A percentile compares a stretch with the other conserved stretches of the same genome.
Conservation (phyloP, 2,888 invertebrate genomes). For the Deroplatys truncata region DNA sequence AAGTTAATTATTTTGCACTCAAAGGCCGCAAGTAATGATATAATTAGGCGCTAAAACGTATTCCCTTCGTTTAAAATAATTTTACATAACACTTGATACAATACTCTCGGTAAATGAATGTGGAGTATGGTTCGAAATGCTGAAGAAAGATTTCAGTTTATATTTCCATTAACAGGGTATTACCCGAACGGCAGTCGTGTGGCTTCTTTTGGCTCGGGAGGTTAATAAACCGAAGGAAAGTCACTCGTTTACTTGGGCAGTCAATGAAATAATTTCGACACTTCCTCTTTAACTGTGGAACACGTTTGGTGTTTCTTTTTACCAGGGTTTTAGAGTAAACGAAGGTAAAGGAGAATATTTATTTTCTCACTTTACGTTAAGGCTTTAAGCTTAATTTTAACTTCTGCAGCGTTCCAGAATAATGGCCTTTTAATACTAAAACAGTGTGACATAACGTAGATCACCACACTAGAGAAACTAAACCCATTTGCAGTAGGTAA, state of each 20-base stretch:
- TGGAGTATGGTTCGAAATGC: too few species aligned
- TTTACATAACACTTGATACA: background rate
- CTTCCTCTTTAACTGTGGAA: background rate
- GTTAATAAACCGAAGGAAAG: background rate
- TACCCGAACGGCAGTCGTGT: background rate
- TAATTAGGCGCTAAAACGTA: background rate
- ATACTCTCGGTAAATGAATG: too few species aligned
- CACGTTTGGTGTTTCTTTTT: background rate
- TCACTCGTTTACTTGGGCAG: background rate
- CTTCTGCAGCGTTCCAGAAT: background rate
- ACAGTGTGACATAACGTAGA: background rate
- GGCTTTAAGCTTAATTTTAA: background rate
- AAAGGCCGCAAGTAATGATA: background rate
- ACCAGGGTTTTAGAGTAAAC: background rate
- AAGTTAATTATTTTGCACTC: background rate
- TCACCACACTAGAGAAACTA: too few species aligned
- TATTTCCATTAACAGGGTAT: background rate
- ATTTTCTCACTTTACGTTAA: background rate
- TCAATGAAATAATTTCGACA: background rate
- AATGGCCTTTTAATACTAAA: background rate
- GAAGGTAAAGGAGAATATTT: too few species aligned
- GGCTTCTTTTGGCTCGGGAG: background rate
- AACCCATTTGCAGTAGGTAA: too few species aligned
- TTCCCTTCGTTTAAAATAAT: background rate
- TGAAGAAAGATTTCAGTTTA: too few species aligned